These are phyloP conservation scores for Burhinus bistriatus DNA, from an alignment of 2,113 vertebrate genomes.

Conservation along the genomic window DNA sequence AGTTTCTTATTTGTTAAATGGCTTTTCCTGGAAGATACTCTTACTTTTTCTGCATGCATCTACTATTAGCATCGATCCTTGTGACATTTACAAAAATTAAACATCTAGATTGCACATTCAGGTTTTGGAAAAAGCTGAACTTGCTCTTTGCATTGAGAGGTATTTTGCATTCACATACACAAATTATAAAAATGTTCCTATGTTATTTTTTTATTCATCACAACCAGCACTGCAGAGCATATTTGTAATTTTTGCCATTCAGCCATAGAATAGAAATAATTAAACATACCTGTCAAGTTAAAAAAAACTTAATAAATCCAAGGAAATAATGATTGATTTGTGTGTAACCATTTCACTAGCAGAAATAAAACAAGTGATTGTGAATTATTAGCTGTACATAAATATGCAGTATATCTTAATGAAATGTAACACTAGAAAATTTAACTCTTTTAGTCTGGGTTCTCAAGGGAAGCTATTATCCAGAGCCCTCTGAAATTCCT, in stretches of 20 bases:
- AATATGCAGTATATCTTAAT: conserved; percentile 3
- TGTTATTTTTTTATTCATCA: not conserved
- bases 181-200: not conserved
- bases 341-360: not conserved
- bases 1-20: conserved; percentile 18
- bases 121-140: conserved; percentile 45
- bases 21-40: conserved; percentile 14
- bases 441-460: not conserved
- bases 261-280: not conserved
- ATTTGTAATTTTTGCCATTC: not conserved
- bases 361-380: not conserved
- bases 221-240: not conserved
- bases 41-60: not conserved
- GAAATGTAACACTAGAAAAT: conserved; percentile 2
- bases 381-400: not conserved
- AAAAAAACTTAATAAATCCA: conserved; percentile 11
- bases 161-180: not conserved
- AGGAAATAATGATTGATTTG: conserved; percentile 21
- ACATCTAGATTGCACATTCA: not conserved
- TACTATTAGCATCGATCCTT: conserved; percentile 8
- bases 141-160: not conserved
- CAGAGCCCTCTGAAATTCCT: not conserved
- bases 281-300: not conserved
- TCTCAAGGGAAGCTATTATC: not conserved
- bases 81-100: conserved; percentile 20